phyloP scores from a whole-genome alignment of 35 echinoderm and acorn worm genomes.

The Hemicentrotus pulcherrimus region DNA sequence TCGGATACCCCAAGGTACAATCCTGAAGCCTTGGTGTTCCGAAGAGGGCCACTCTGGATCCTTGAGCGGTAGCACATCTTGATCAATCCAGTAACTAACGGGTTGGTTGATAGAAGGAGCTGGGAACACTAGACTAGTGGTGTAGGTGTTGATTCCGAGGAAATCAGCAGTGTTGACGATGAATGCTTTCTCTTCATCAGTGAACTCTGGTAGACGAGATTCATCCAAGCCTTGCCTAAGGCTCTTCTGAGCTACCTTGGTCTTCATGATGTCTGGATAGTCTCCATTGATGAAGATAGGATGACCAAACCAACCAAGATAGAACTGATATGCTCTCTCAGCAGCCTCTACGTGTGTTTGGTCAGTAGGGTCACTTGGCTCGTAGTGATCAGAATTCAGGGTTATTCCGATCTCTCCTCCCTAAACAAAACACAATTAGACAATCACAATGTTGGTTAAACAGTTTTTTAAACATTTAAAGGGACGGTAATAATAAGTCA shows the following conservation, averaged over 20 bases:
- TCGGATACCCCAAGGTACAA: slow-evolving; percentile 90
- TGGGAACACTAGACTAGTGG: slow-evolving; percentile 42
- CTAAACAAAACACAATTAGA: not conserved
- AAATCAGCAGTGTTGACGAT: slow-evolving; percentile 65
- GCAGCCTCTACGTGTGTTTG: slow-evolving; percentile 64
- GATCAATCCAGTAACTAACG: slow-evolving; percentile 68
- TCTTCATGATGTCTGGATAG: slow-evolving; percentile 88
- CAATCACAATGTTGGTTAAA: too few relatives aligned
- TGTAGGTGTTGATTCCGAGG: slow-evolving; percentile 84
- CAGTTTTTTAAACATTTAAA: too few relatives aligned
- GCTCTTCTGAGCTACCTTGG: slow-evolving; percentile 68
- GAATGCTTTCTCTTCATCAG: slow-evolving; percentile 62
- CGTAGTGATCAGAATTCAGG: slow-evolving; percentile 68
- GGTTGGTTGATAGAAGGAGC: not conserved
- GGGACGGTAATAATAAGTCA: too few relatives aligned
- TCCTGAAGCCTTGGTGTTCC: slow-evolving; percentile 62
- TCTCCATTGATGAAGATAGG: slow-evolving; percentile 83
- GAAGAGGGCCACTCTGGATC: slow-evolving; percentile 72
- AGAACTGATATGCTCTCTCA: slow-evolving; percentile 67
- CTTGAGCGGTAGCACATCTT: slow-evolving; percentile 49
- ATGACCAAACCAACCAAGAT: slow-evolving; percentile 86
- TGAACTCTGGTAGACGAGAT: slow-evolving; percentile 87
- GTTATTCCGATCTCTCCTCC: slow-evolving; percentile 76
- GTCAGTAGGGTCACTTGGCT: slow-evolving; percentile 56
- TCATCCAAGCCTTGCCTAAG: slow-evolving; percentile 23